Conservation (phyloP, 2,888 invertebrate genomes). For the Mamestra brassicae region DNA sequence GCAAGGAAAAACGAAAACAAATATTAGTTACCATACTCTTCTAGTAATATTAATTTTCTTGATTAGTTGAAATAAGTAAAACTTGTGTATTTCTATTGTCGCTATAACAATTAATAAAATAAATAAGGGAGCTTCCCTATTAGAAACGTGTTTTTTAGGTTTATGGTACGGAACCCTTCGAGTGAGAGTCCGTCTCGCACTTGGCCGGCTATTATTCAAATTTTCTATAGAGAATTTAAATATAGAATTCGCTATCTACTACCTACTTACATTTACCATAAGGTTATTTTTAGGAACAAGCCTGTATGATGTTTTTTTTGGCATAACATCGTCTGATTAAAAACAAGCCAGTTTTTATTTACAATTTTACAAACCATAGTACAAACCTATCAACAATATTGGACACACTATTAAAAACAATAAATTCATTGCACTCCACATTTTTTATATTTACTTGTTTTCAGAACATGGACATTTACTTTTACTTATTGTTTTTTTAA, state of each 20-base stretch:
- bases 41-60: neutral
- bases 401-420: conserved; percentile 28
- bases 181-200: too few species aligned
- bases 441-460: conserved; percentile 37
- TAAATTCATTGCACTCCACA: conserved; percentile 58
- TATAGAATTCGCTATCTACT: too few species aligned
- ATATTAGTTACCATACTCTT: neutral
- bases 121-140: too few species aligned
- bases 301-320: too few species aligned
- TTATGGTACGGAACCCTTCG: too few species aligned
- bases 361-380: conserved; percentile 11
- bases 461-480: neutral
- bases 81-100: neutral
- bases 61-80: neutral
- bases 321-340: too few species aligned
- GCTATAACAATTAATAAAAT: too few species aligned
- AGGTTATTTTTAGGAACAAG: too few species aligned
- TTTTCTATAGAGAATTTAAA: too few species aligned
- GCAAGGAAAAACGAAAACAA: neutral
- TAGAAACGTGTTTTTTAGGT: too few species aligned
- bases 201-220: too few species aligned
- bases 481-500: neutral
- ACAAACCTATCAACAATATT: conserved; percentile 62
- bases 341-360: neutral
- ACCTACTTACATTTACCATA: too few species aligned